Evolutionary conservation across 2,797 vertebrate species (phyloP), one percentile per base, ranked within the genome.

Genomic region (Erpetoichthys calabaricus): DNA sequence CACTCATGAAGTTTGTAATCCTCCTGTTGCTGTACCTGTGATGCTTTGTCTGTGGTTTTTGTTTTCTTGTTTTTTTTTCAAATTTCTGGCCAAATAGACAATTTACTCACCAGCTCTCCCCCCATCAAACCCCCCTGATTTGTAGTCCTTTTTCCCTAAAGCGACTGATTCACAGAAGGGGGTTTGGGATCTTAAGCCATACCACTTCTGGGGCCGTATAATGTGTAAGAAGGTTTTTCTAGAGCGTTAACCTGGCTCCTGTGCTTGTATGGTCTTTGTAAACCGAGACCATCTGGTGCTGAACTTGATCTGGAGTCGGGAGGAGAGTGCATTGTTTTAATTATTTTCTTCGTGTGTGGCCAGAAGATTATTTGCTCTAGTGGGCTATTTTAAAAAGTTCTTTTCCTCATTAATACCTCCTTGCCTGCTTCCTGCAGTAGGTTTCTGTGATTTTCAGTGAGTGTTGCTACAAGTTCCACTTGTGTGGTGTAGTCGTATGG

Each of bases 321-420:
- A 5, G 41, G 51, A 53, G 42, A 41, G 60, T 60, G 72, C 10
- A 50, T 78, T 79, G 68, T 73, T 81, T 76, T 75, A 79, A 80
- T 81, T 77, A 81, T 78, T 84, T 75, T 80, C 84, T 67, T 58
- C 78, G 70, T 86, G 80, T 85, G 82, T 84, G 84, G 81, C 72
- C 80, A 75, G 76, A 75, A 78, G 78, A 75, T 73, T 78, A 70
- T 75, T 79, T 76, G 75, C 75, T 74, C 74, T 78, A 64, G 63
- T 61, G 70, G 80, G 72, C 68, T 75, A 59, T 61, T 55, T 60
- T 44, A 44, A 45, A 55, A 25, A 49, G 42, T 6, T 8, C 10
- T 47, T 46, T 59, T 57, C 53, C 69, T 80, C 70, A 67, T 79
- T 77, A 80, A 73, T 80, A 71, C 70, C 71, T 70, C 68, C 45